phyloP scores from a whole-genome alignment of 2,888 invertebrate genomes.

The Euphydryas editha region DNA sequence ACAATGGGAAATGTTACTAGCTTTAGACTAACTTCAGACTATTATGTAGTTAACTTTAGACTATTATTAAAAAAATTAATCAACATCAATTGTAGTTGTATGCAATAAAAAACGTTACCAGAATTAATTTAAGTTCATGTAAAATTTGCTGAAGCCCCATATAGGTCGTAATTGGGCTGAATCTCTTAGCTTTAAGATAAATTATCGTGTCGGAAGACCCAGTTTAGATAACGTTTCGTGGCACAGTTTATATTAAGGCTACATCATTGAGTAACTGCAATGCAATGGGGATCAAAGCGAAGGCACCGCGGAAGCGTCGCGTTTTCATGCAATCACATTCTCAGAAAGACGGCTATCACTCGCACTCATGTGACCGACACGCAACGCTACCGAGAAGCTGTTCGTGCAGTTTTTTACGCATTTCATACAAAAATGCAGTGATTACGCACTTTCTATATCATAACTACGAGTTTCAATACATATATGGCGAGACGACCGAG shows the following conservation, averaged over 20 bases:
- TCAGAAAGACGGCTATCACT: slow-evolving; percentile 62
- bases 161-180: slow-evolving; percentile 14
- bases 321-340: slow-evolving; percentile 66
- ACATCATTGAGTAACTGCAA: slow-evolving; percentile 37
- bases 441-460: slow-evolving; percentile 41
- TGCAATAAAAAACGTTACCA: neutral
- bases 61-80: too few species aligned
- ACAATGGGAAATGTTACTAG: too few species aligned
- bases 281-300: slow-evolving; percentile 37
- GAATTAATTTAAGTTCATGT: neutral
- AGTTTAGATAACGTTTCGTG: slow-evolving; percentile 35
- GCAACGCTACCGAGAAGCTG: slow-evolving; percentile 56
- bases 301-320: slow-evolving; percentile 52
- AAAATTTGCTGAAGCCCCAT: neutral
- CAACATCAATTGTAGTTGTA: neutral
- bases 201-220: slow-evolving; percentile 31
- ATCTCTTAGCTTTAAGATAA: slow-evolving; percentile 28
- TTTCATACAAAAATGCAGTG: slow-evolving; percentile 41
- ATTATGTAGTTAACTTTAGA: too few species aligned
- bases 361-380: slow-evolving; percentile 46
- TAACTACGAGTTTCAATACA: slow-evolving; percentile 16
- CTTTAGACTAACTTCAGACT: too few species aligned
- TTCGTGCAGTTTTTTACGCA: slow-evolving; percentile 56
- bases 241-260: slow-evolving; percentile 37
- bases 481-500: slow-evolving; percentile 17